A percentile compares a stretch with the other conserved stretches of the same genome.
phyloP scores from a whole-genome alignment of 2,888 invertebrate species.

The Apamea epomidion region DNA sequence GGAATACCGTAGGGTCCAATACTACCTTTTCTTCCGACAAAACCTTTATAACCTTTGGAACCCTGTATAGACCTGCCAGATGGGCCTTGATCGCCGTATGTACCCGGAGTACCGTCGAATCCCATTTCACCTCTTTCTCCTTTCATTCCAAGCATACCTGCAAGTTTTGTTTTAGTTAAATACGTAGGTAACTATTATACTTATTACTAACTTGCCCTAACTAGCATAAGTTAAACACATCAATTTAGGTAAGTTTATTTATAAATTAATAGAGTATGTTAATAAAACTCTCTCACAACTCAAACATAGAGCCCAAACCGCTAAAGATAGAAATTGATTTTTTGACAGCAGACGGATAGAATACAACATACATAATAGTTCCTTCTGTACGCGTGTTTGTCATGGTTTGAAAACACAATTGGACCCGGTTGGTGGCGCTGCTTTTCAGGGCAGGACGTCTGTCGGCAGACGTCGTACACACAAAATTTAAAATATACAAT shows the following conservation, averaged over 20 bases:
- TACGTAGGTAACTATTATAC: neutral
- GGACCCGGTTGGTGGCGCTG: no score
- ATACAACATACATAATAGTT: neutral
- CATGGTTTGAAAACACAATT: no score
- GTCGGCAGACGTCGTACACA: no score
- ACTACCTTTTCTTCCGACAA: slow-evolving; percentile 92
- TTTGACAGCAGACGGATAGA: neutral
- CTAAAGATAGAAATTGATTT: neutral
- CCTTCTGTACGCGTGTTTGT: no score
- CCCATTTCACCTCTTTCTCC: slow-evolving; percentile 82
- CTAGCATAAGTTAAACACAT: neutral
- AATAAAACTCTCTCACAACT: neutral
- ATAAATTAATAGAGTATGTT: neutral
- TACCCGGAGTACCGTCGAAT: slow-evolving; percentile 79
- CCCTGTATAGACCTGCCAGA: slow-evolving; percentile 82
- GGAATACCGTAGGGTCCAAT: slow-evolving; percentile 91
- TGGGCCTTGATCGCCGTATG: slow-evolving; percentile 80
- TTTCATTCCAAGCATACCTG: slow-evolving; percentile 74
- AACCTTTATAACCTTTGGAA: slow-evolving; percentile 92
- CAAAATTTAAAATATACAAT: no score
- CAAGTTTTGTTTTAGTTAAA: neutral
- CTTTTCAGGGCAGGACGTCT: no score
- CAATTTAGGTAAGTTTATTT: neutral
- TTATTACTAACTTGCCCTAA: neutral
- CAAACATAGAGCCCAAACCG: neutral